Conservation (phyloP, 2,797 vertebrate species). For the Spondyliosoma cantharus region DNA sequence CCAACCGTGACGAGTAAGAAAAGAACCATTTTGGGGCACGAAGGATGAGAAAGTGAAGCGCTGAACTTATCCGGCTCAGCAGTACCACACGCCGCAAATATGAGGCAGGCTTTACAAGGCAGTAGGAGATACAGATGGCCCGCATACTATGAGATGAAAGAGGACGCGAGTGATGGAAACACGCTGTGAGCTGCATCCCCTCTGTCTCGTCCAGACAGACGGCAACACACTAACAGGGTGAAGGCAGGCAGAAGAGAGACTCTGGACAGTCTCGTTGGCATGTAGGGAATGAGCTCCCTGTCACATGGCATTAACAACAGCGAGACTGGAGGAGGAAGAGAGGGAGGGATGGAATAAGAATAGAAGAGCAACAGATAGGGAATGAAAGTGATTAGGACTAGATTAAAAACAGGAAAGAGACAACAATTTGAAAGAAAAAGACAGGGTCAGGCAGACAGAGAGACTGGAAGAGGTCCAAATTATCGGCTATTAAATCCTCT, state of each 20-base stretch:
- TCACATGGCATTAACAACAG: constrained; percentile 65
- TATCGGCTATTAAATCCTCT: constrained; percentile 71
- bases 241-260: constrained; percentile 54
- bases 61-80: constrained; percentile 18
- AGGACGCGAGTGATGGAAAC: constrained; percentile 49
- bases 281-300: constrained; percentile 69
- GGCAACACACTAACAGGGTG: constrained; percentile 47
- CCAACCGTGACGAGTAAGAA: constrained; percentile 58
- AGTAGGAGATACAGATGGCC: constrained; percentile 26
- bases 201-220: constrained; percentile 42
- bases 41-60: constrained; percentile 36
- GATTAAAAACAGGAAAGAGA: constrained; percentile 55
- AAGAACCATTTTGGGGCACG: constrained; percentile 33
- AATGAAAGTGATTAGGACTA: constrained; percentile 46
- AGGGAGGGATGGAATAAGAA: constrained; percentile 48
- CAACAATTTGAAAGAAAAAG: neutral
- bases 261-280: constrained; percentile 61
- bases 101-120: constrained; percentile 27
- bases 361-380: constrained; percentile 37
- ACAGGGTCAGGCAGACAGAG: constrained; percentile 13
- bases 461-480: constrained; percentile 38
- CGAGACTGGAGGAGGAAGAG: constrained; percentile 39
- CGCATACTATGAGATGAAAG: constrained; percentile 56
- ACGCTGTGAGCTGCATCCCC: constrained; percentile 50
- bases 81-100: constrained; percentile 40